Evolutionary conservation across 1,140 invertebrate genomes (phyloP).

Genomic region (Aleiodes sp.): DNA sequence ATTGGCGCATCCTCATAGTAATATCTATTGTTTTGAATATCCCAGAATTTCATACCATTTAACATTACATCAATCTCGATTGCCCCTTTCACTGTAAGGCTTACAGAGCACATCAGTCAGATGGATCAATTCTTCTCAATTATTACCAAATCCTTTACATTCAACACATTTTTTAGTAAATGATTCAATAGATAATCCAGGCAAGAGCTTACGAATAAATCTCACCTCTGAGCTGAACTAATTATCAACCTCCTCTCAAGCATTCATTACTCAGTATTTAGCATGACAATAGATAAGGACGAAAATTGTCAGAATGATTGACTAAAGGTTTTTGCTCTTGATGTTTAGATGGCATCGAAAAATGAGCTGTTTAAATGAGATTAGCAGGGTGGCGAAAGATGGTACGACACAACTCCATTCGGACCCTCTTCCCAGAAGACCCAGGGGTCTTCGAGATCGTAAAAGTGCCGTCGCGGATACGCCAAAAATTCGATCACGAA

Average conservation of each 20-base stretch:
- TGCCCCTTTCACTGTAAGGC: no score
- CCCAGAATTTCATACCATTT: no score
- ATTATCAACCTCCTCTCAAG: conserved; percentile 31
- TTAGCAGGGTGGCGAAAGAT: conserved; percentile 34
- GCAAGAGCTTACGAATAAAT: conserved; percentile 33
- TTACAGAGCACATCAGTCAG: no score
- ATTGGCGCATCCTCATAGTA: no score
- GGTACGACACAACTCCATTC: background rate
- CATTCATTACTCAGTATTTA: conserved; percentile 18
- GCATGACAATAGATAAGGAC: conserved; percentile 2
- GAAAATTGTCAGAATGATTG: conserved; percentile 21
- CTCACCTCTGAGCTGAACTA: conserved; percentile 35
- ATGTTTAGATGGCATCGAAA: conserved; percentile 33
- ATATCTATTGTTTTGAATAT: no score
- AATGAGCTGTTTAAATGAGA: conserved; percentile 50
- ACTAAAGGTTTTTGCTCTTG: conserved; percentile 27
- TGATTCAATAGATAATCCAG: conserved; percentile 54
- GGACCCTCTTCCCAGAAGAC: conserved; percentile 52
- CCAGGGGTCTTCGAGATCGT: conserved; percentile 43
- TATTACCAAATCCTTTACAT: conserved; percentile 33
- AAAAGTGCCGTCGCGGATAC: conserved; percentile 45
- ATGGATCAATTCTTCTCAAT: background rate
- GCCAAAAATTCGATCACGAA: conserved; percentile 35
- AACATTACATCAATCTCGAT: no score
- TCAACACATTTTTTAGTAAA: conserved; percentile 38